These are phyloP conservation scores for Trididemnum clinides DNA, from an alignment of 23 tunicate species.

Conservation along the genomic window DNA sequence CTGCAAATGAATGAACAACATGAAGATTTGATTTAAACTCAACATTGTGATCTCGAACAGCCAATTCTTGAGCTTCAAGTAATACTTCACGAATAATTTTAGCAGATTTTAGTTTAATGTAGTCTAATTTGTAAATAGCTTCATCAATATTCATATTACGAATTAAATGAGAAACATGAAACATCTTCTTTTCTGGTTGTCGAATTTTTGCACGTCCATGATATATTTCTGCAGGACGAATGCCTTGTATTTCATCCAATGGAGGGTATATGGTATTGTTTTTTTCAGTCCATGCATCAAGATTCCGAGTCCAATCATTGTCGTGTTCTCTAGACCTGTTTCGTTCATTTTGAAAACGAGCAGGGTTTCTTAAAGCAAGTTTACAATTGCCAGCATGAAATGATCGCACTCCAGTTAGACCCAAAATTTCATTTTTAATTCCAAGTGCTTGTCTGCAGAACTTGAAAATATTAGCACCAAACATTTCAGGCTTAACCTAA, in stretches of 20 bases:
- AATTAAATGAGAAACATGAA: conserved; percentile 42
- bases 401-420: too few species aligned
- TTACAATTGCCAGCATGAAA: neutral
- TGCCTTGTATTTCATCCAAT: conserved; percentile 43
- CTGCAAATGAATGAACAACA: conserved; percentile 60
- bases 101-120: conserved; percentile 50
- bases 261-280: conserved; percentile 92
- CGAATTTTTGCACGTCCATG: conserved; percentile 74
- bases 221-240: conserved; percentile 90
- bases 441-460: too few species aligned
- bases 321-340: conserved; percentile 38
- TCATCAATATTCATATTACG: conserved; percentile 74
- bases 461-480: too few species aligned
- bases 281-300: conserved; percentile 84
- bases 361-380: conserved; percentile 36
- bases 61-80: conserved; percentile 81
- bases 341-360: conserved; percentile 26
- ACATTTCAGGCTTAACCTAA: too few species aligned
- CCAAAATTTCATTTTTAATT: too few species aligned
- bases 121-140: conserved; percentile 52
- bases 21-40: conserved; percentile 91
- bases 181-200: conserved; percentile 69
- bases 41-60: conserved; percentile 77
- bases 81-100: conserved; percentile 54
- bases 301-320: conserved; percentile 61